phyloP scores from a whole-genome alignment of 2,113 vertebrate genomes.

The Calidris pugnax region DNA sequence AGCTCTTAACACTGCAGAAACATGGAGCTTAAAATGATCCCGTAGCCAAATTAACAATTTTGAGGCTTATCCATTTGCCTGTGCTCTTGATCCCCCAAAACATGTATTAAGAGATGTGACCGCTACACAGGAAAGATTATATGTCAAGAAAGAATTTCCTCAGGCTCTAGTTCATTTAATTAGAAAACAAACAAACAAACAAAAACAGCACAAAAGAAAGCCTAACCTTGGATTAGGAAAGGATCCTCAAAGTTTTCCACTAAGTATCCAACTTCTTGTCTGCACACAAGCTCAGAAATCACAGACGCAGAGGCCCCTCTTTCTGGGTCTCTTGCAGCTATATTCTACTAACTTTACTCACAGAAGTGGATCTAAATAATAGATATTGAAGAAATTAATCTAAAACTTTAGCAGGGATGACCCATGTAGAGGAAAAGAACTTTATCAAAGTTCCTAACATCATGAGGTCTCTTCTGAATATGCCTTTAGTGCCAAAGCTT shows the following conservation, averaged over 20 bases:
- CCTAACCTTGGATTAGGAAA: neutral
- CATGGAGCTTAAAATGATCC: neutral
- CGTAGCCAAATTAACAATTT: neutral
- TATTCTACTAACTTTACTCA: neutral
- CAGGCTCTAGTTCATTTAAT: neutral
- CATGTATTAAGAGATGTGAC: rapidly evolving
- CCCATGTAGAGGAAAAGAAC: neutral
- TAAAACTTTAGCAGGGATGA: neutral
- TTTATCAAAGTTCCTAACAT: neutral
- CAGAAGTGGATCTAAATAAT: neutral
- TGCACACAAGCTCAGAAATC: neutral
- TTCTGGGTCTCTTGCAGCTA: neutral
- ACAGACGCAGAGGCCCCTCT: rapidly evolving
- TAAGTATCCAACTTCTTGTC: neutral
- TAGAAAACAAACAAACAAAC: neutral
- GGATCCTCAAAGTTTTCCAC: neutral
- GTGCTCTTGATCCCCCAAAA: neutral
- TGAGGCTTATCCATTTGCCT: neutral
- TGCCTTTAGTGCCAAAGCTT: neutral
- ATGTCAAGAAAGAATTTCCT: neutral
- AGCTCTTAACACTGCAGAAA: neutral
- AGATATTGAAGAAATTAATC: neutral
- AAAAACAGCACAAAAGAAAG: neutral
- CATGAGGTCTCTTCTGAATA: neutral
- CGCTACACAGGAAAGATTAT: neutral